These are phyloP conservation scores for Heliconius himera DNA, from an alignment of 1,140 invertebrate genomes.

Conservation along the genomic window DNA sequence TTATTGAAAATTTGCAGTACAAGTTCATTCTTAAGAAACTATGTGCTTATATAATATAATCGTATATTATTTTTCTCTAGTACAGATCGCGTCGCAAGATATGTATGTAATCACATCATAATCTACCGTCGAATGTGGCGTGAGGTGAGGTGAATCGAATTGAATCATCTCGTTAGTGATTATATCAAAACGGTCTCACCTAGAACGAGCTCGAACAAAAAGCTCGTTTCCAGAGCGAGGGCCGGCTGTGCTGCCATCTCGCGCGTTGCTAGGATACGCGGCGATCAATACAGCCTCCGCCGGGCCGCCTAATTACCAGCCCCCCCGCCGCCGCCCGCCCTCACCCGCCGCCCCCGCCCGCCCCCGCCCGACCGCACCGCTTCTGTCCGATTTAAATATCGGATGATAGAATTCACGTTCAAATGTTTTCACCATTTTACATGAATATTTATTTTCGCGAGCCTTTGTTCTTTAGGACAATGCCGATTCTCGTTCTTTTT, in stretches of 20 bases:
- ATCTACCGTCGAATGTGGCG: constrained; percentile 50
- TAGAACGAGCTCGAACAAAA: constrained; percentile 72
- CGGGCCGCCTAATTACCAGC: constrained; percentile 77
- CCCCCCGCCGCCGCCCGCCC: constrained; percentile 37
- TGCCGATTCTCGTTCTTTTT: constrained; percentile 36
- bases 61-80: background rate
- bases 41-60: background rate
- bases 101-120: constrained; percentile 58
- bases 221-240: constrained; percentile 59
- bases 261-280: constrained; percentile 77
- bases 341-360: constrained; percentile 25
- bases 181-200: constrained; percentile 76
- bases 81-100: background rate
- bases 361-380: constrained; percentile 57
- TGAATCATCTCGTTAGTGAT: constrained; percentile 70
- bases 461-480: constrained; percentile 49
- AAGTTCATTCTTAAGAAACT: constrained; percentile 1
- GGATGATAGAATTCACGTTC: constrained; percentile 79
- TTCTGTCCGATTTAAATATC: constrained; percentile 77
- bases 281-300: constrained; percentile 80
- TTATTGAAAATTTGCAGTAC: constrained; percentile 16
- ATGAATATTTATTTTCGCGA: constrained; percentile 64
- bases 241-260: constrained; percentile 74
- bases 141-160: constrained; percentile 53
- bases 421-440: constrained; percentile 72